Conservation (phyloP, 2,113 vertebrate genomes). For the Lophius piscatorius region DNA sequence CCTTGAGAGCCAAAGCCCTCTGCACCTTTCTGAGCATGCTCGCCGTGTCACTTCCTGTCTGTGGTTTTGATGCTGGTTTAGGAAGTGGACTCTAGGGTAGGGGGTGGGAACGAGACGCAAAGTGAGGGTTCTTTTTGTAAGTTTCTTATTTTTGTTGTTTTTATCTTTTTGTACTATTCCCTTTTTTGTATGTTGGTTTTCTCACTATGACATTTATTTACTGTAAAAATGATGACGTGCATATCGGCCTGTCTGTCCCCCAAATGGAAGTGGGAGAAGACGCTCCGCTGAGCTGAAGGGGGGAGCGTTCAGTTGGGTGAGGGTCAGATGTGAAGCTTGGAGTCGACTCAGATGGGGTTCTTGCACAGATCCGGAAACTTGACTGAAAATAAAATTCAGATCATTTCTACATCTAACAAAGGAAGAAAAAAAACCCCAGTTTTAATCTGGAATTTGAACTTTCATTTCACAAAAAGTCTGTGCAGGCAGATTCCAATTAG, state of each 20-base stretch:
- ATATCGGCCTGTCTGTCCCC: constrained; percentile 17
- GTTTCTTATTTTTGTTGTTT: constrained; percentile 51
- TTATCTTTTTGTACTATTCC: constrained; percentile 69
- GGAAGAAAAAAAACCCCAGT: too few relatives aligned
- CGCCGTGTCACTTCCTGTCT: constrained; percentile 61
- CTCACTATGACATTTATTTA: constrained; percentile 52
- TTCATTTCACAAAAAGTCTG: too few relatives aligned
- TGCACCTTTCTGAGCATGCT: constrained; percentile 73
- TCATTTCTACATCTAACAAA: too few relatives aligned
- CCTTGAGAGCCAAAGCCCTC: constrained; percentile 49
- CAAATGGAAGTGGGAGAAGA: constrained; percentile 34
- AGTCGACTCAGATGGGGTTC: constrained; percentile 29
- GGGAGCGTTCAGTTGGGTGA: constrained; percentile 2
- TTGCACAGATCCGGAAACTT: too few relatives aligned
- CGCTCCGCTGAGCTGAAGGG: constrained; percentile 8
- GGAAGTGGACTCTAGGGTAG: constrained; percentile 15
- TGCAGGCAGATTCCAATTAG: too few relatives aligned
- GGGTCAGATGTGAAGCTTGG: constrained; percentile 3
- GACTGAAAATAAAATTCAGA: too few relatives aligned
- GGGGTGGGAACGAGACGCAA: constrained; percentile 25
- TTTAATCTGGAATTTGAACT: too few relatives aligned
- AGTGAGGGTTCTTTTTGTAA: constrained; percentile 49
- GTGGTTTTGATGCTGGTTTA: constrained; percentile 36
- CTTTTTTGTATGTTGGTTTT: constrained; percentile 59
- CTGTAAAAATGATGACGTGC: constrained; percentile 54